phyloP scores from a whole-genome alignment of 2,113 vertebrate genomes.

The Pseudolaguvia tuberculata region DNA sequence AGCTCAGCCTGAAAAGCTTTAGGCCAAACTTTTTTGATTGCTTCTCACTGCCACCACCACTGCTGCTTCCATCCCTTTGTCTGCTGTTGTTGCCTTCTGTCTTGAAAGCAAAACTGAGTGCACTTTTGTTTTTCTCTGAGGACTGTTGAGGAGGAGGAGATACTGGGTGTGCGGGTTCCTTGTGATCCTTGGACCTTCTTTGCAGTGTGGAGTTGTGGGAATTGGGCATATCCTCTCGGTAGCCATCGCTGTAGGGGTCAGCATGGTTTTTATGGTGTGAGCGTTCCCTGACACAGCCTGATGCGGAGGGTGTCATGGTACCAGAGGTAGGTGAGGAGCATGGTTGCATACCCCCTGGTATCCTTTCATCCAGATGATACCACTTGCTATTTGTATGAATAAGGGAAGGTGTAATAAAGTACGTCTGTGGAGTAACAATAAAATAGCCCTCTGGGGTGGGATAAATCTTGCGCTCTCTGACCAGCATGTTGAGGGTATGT shows the following conservation, averaged over 20 bases:
- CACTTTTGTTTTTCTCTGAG: constrained; percentile 89
- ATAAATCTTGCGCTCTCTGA: constrained; percentile 96
- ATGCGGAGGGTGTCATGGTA: constrained; percentile 85
- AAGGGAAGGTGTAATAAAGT: constrained; percentile 96
- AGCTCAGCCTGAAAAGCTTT: constrained; percentile 93
- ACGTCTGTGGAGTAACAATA: constrained; percentile 96
- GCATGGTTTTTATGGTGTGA: constrained; percentile 88
- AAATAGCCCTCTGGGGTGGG: constrained; percentile 95
- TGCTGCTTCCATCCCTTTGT: constrained; percentile 72
- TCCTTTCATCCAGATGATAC: constrained; percentile 96
- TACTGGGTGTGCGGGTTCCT: constrained; percentile 73
- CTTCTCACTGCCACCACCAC: constrained; percentile 72
- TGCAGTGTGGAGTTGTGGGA: constrained; percentile 88
- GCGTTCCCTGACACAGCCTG: constrained; percentile 86
- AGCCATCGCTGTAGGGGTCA: constrained; percentile 86
- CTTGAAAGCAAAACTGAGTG: constrained; percentile 90
- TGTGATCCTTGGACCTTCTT: constrained; percentile 87
- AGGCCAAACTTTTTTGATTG: constrained; percentile 93
- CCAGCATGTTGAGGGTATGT: constrained; percentile 91
- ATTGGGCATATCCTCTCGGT: constrained; percentile 84
- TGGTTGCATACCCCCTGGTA: constrained; percentile 83
- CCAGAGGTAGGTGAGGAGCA: constrained; percentile 93
- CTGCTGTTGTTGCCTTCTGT: constrained; percentile 88
- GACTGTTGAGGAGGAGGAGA: constrained; percentile 77
- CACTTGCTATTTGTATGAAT: constrained; percentile 98